Base-by-base conservation (phyloP, 2,113 vertebrate genomes). In the Amphiprion percula region DNA sequence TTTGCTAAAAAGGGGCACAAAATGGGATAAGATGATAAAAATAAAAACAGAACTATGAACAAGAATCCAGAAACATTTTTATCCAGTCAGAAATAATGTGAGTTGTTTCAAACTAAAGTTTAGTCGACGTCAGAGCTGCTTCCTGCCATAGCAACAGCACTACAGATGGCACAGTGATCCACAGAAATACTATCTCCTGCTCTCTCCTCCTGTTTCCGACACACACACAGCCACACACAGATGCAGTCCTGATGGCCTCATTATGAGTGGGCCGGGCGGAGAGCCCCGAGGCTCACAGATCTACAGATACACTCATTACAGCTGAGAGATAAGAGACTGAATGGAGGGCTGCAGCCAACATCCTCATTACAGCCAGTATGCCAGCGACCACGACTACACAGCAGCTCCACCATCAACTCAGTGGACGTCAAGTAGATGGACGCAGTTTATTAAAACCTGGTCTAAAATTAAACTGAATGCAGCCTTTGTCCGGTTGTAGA, bases 231-330 rank as follows among this genome's bases (percentile, higher is more conserved):
- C 9, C 53, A 17, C 58, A 70, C 79, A 84, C 77, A 68, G 58
- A 84, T 54, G 72, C 69, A 64, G 68, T 65, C 83, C 65, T 39
- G 53, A 80, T 64, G 84, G 65, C 81, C 86, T 92, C 81, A 73
- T 92, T 90, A 87, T 52, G 69, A 78, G 76, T 15, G 61, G 14
- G 70, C 67, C 26, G 10, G 60, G 63, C 64, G 2, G 72, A 60
- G 75, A 54, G 74, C 71, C 84, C 59, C 5, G 11, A 46, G 79
- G 83, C 81, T 68, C 53, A 24, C 54, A 9, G 0, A 24, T 56
- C 54, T 79, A 64, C 69, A 53, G 84, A 81, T 64, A 49, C 47
- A 17, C 78, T 84, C 76, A 14, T 84, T 82, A 86, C 15, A 7
- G 65, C 68, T 28, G 15, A 47, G 69, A 74, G 64, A 85, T 47